Conservation (phyloP, 2,797 vertebrate genomes). For the Sebastes hubbsi region DNA sequence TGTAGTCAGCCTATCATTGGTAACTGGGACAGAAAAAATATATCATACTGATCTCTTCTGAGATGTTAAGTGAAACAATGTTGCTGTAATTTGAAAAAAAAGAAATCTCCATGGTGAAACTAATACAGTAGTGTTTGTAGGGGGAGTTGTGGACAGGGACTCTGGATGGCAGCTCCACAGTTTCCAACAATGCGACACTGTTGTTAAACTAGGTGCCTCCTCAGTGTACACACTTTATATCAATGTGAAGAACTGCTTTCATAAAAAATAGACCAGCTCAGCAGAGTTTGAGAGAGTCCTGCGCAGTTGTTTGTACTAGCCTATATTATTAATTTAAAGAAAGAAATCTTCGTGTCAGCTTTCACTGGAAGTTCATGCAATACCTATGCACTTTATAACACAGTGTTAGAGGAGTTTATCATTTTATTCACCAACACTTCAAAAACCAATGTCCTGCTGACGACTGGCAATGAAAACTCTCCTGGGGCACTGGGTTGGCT, state of each 20-base stretch:
- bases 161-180: background rate
- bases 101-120: background rate
- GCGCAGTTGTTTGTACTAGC: constrained; percentile 16
- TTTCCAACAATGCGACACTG: constrained; percentile 1
- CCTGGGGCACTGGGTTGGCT: constrained; percentile 28
- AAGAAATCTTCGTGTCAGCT: constrained; percentile 27
- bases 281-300: constrained; percentile 2
- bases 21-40: background rate
- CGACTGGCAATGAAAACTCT: constrained; percentile 44
- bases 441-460: constrained; percentile 49
- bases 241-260: constrained; percentile 13
- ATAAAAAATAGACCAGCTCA: constrained; percentile 16
- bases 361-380: constrained; percentile 4
- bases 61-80: background rate
- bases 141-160: background rate
- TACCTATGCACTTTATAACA: constrained; percentile 23
- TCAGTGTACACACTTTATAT: constrained; percentile 3
- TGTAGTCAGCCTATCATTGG: background rate
- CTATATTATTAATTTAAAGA: constrained; percentile 5
- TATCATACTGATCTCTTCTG: background rate
- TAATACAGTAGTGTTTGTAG: background rate
- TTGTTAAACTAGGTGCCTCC: constrained; percentile 15
- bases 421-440: constrained; percentile 35
- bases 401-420: constrained; percentile 21
- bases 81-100: background rate